Base-by-base conservation (phyloP, 2,113 vertebrate species). In the Elephas maximus region DNA sequence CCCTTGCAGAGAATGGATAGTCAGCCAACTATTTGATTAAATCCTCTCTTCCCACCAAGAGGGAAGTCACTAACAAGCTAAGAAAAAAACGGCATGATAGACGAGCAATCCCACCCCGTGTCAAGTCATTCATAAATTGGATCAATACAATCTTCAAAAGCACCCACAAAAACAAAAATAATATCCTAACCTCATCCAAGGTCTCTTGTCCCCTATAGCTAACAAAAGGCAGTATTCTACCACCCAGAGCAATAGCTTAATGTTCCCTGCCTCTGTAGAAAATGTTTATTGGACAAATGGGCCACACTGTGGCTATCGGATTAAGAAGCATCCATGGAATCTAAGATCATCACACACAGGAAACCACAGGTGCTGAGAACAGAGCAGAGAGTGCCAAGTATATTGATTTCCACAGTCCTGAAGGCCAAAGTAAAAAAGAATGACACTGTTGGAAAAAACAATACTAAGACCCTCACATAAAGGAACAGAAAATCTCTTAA, bases 141-240 rank as follows among this genome's bases (percentile, higher is more conserved):
- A 97, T 98, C 98, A 90, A 98, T 98, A 88, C 10, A 53, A 92
- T 98, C 89, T 92, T 97, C 90, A 95, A 87, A 95, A 90, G 44
- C 20, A 95, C 71, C 73, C 67, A 88, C 77, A 84, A 93, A 97
- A 96, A 65, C 62, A 96, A 96, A 96, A 97, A 93, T 96, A 78
- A 93, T 91, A 94, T 80, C 88, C 37, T 62, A 95, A 79, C 41
- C 28, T 90, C 48, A 94, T 97, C 67, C 77, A 90, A 95, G 85
- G 23, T 69, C 37, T 78, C 80, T 48, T 83, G 62, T 33, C 69
- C 81, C 81, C 81, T 86, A 74, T 71, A 51, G 90, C 80, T 92
- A 97, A 96, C 67, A 93, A 98, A 97, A 97, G 78, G 78, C 90
- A 71, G 63, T 95, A 79, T 90, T 93, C 89, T 88, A 60, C 87